phyloP scores from a whole-genome alignment of 2,113 vertebrate species.

The Pantherophis guttatus region DNA sequence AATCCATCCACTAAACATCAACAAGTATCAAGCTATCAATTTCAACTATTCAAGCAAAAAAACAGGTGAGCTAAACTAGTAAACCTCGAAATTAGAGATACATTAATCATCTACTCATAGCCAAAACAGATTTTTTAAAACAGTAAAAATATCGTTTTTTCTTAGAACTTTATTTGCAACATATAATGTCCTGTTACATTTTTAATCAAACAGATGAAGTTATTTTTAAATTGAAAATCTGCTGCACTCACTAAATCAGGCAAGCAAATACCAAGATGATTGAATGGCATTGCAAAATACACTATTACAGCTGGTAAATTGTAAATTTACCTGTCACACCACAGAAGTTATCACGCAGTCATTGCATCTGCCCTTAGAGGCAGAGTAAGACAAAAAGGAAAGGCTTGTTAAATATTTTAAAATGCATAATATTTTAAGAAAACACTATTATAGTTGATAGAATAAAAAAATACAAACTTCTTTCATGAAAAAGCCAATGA shows the following conservation, averaged over 20 bases:
- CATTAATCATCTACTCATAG: slow-evolving; percentile 78
- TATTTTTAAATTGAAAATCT: slow-evolving; percentile 84
- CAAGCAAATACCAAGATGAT: slow-evolving; percentile 69
- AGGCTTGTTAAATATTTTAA: slow-evolving; percentile 65
- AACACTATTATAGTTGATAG: slow-evolving; percentile 53
- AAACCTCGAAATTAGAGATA: slow-evolving; percentile 83
- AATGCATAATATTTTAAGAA: slow-evolving; percentile 67
- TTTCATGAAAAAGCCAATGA: slow-evolving; percentile 44
- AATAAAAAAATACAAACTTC: slow-evolving; percentile 43
- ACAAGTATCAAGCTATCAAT: slow-evolving; percentile 78
- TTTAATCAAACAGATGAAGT: slow-evolving; percentile 83
- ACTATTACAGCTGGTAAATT: slow-evolving; percentile 70
- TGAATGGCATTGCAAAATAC: slow-evolving; percentile 63
- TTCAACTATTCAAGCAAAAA: slow-evolving; percentile 80
- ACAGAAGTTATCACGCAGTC: slow-evolving; percentile 66
- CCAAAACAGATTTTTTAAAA: slow-evolving; percentile 75
- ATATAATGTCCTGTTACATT: slow-evolving; percentile 83
- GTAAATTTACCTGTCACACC: slow-evolving; percentile 75
- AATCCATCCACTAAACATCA: slow-evolving; percentile 82
- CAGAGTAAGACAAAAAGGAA: slow-evolving; percentile 70
- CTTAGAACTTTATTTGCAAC: slow-evolving; percentile 79
- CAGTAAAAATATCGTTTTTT: slow-evolving; percentile 74
- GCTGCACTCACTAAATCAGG: slow-evolving; percentile 77
- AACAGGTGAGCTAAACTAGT: slow-evolving; percentile 82
- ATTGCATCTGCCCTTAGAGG: slow-evolving; percentile 57